Evolutionary conservation across 2,797 vertebrate genomes (phyloP).

Genomic region (Gobionotothen gibberifrons): DNA sequence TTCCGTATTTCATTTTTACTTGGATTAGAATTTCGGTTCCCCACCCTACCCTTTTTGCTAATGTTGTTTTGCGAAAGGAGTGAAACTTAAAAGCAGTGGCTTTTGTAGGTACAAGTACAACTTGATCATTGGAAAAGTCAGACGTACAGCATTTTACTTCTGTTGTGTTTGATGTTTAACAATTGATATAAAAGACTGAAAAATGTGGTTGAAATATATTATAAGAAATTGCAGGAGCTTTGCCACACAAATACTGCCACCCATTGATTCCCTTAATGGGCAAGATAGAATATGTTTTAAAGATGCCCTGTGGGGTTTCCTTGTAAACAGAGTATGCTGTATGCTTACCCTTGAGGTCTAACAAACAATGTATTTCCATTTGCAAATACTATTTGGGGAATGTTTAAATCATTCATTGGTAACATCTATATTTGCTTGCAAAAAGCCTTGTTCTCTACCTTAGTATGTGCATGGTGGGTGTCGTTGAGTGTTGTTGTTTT

Average conservation of each 20-base stretch:
- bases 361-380: conserved; percentile 10
- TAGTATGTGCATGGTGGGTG: no score
- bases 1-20: no score
- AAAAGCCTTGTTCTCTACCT: neutral
- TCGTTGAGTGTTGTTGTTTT: neutral
- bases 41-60: neutral
- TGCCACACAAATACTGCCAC: neutral
- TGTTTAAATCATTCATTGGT: neutral
- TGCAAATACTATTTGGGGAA: neutral
- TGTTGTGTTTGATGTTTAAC: neutral
- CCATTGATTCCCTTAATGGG: neutral
- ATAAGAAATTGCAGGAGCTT: neutral
- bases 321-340: neutral
- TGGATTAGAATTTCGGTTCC: no score
- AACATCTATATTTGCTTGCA: neutral
- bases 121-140: neutral
- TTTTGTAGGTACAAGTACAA: conserved; percentile 4
- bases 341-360: neutral
- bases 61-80: conserved; percentile 9
- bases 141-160: neutral
- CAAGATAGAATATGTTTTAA: neutral
- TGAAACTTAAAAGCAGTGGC: neutral
- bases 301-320: neutral
- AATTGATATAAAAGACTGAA: neutral
- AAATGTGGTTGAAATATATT: neutral